These are phyloP conservation scores for Prunella himalayana DNA, from an alignment of 2,113 vertebrate species.

Conservation along the genomic window DNA sequence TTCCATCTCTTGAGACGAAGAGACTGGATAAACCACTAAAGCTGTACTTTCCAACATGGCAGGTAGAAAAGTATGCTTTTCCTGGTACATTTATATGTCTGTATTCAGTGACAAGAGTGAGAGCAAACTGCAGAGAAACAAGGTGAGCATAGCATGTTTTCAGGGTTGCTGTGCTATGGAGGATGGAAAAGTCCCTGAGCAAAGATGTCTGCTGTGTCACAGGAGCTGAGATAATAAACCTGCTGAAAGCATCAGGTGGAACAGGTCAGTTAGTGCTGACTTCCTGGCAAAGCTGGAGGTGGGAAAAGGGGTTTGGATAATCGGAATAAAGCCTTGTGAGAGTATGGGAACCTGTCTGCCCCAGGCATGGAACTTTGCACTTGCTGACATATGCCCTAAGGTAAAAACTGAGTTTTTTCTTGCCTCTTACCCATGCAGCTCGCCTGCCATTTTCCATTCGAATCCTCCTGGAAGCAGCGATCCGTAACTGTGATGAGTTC, in stretches of 20 bases:
- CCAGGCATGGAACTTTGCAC: accelerated
- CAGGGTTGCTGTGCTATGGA: neutral
- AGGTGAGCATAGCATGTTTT: neutral
- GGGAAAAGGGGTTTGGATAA: neutral
- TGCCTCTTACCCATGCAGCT: slow-evolving; percentile 60
- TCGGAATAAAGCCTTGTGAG: neutral
- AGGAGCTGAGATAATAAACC: neutral
- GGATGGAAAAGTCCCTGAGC: neutral
- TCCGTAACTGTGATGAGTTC: slow-evolving; percentile 94
- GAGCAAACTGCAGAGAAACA: neutral
- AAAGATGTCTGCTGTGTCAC: neutral
- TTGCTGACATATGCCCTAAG: neutral
- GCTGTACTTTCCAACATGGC: neutral
- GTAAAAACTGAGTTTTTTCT: neutral
- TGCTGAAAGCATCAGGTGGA: neutral
- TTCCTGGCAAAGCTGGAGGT: neutral
- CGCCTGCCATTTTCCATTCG: slow-evolving; percentile 90
- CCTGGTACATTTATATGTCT: neutral
- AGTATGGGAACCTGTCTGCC: neutral
- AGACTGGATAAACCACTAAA: neutral
- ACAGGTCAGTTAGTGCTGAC: neutral
- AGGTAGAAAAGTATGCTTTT: neutral
- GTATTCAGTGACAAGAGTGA: neutral
- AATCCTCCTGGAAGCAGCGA: slow-evolving; percentile 88
- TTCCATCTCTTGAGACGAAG: neutral